Evolutionary conservation across 2,113 vertebrate species (phyloP).

Genomic region (Uria lomvia): DNA sequence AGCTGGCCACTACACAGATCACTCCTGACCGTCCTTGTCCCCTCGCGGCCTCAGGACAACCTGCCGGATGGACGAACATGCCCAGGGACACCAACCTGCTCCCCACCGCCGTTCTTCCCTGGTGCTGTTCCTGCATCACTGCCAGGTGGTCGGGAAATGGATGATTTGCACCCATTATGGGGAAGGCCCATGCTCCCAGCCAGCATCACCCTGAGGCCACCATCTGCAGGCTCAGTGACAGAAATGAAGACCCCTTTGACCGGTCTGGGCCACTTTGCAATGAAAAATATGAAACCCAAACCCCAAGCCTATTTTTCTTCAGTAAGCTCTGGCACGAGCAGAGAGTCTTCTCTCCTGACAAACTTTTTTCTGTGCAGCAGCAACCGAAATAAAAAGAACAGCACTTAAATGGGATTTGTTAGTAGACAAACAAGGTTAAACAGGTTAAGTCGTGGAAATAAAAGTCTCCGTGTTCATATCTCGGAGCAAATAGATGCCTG

Average conservation of each 20-base stretch:
- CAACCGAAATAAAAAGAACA: not conserved
- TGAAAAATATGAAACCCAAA: not conserved
- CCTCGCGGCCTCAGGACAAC: not conserved
- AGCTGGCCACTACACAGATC: not conserved
- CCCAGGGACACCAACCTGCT: not conserved
- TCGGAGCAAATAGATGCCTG: not conserved
- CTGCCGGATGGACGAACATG: not conserved
- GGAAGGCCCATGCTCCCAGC: not conserved
- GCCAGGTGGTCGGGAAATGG: not conserved
- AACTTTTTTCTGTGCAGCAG: not conserved
- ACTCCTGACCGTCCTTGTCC: not conserved
- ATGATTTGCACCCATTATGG: not conserved
- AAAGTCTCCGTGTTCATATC: not conserved
- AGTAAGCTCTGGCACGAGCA: not conserved
- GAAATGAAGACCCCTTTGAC: not conserved
- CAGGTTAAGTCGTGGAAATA: not conserved
- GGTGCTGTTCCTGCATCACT: accelerated
- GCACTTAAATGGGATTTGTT: not conserved
- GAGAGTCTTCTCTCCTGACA: not conserved
- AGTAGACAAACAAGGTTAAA: conserved; percentile 17
- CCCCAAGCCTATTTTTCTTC: not conserved
- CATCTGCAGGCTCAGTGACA: not conserved
- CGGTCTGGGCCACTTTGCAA: not conserved
- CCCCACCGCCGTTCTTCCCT: not conserved
- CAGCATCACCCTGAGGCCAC: not conserved